Evolutionary conservation across 1,140 invertebrate species (phyloP), one percentile per base, ranked within the genome.

Genomic region (Sweltsa coloradensis): DNA sequence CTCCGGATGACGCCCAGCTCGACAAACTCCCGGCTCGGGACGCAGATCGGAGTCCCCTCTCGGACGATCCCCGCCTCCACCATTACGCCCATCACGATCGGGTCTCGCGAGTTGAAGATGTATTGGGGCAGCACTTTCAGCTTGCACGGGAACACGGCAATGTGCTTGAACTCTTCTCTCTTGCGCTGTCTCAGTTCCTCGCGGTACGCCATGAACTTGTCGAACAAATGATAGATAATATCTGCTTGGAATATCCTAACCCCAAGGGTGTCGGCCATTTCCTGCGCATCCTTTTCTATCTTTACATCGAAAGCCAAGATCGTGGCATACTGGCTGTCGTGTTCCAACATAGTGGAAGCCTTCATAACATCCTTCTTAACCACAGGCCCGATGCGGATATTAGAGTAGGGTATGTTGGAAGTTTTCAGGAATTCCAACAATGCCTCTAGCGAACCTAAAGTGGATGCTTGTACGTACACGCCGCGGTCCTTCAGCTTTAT

Each of bases 331-430:
- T 97, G 93, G 39, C 82, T 81, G 60, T 97, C 93, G 66, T 97
- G 93, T 66, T 99, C 95, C 69, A 99, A 65, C 97, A 99, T 99
- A 45, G 90, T 90, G 5, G 95, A 97, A 1, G 95, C 95, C 67
- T 94, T 97, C 89, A 98, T 98, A 1, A 99, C 93, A 67, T 99
- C 97, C 60, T 91, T 92, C 65, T 97, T 99, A 39, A 99, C 96
- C 23, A 99, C 96, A 18, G 97, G 96, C 9, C 97, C 97, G 69
- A 99, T 99, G 54, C 95, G 89, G 57, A 99, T 97, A 41, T 93
- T 92, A 34, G 90, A 85, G 70, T 97, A 98, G 89, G 97, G 95
- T 68, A 99, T 98, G 71, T 96, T 93, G 47, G 92, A 95, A 39
- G 82, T 82, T 55, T 80, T 80, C 13, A 99, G 75, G 69, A 98